Conservation (phyloP, 2,888 invertebrate species). For the Agonum fuliginosum region DNA sequence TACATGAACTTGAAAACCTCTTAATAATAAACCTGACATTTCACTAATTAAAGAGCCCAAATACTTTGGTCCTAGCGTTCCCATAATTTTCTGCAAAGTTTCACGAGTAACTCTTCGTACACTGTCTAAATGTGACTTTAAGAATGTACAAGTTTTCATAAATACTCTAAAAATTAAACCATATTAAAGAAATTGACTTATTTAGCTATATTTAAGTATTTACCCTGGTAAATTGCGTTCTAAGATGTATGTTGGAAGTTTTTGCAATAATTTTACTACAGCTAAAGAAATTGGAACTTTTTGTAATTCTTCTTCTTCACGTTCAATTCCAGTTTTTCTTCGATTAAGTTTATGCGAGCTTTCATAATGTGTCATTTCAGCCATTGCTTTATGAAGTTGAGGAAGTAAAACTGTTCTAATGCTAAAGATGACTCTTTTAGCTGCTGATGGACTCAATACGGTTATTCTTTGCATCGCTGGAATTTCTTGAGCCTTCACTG, state of each 20-base stretch:
- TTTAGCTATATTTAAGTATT: too few species aligned
- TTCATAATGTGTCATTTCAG: constrained; percentile 83
- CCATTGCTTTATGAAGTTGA: constrained; percentile 83
- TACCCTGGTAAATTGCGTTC: constrained; percentile 88
- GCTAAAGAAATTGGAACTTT: constrained; percentile 95
- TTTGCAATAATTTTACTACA: constrained; percentile 91
- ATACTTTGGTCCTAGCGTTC: constrained; percentile 88
- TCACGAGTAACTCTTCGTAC: constrained; percentile 90
- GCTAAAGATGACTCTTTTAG: constrained; percentile 83
- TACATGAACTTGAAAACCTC: constrained; percentile 96
- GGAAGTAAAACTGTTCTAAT: constrained; percentile 85
- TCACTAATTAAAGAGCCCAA: constrained; percentile 86
- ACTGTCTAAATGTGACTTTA: constrained; percentile 91
- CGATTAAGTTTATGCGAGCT: constrained; percentile 86
- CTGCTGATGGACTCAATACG: constrained; percentile 81
- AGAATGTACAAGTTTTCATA: constrained; percentile 91
- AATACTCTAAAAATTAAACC: constrained; percentile 82
- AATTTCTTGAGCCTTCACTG: constrained; percentile 66
- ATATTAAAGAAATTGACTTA: too few species aligned
- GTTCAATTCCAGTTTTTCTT: constrained; percentile 79
- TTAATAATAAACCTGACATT: constrained; percentile 85
- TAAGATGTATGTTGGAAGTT: constrained; percentile 85
- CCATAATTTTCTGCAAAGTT: constrained; percentile 94
- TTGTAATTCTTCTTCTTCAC: constrained; percentile 93
- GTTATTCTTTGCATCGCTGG: constrained; percentile 73